Conservation (phyloP, 2,888 invertebrate species). For the Leptogaster cylindrica region DNA sequence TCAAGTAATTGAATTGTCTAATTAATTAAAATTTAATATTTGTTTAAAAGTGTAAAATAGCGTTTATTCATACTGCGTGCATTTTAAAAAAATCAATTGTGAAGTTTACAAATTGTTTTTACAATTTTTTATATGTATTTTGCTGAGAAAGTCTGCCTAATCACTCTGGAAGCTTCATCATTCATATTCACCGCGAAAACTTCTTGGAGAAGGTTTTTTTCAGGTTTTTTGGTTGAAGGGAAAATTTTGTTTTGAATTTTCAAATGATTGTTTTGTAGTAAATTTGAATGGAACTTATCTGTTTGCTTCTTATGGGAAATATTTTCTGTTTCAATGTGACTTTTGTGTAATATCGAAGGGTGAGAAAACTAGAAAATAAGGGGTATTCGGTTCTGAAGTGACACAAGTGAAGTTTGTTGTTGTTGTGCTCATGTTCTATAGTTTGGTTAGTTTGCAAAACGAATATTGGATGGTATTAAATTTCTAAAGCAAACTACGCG, state of each 20-base stretch:
- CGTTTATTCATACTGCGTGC: too few species aligned
- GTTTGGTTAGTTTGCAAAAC: conserved; percentile 31
- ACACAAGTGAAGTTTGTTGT: conserved; percentile 39
- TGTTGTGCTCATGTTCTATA: conserved; percentile 19
- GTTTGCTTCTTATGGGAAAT: background rate
- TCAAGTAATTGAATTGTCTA: too few species aligned
- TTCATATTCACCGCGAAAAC: background rate
- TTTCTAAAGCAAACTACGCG: too few species aligned
- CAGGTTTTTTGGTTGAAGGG: conserved; percentile 28
- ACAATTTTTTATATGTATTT: too few species aligned
- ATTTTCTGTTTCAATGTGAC: conserved; percentile 16
- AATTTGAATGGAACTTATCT: conserved; percentile 14
- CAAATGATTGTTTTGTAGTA: background rate
- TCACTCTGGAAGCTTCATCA: background rate
- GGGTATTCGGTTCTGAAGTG: conserved; percentile 11
- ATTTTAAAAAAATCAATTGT: too few species aligned
- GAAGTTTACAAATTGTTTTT: too few species aligned
- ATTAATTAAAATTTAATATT: too few species aligned
- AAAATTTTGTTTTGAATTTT: conserved; percentile 37
- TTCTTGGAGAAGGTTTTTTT: conserved; percentile 27
- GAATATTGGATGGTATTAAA: background rate
- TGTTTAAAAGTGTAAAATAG: background rate
- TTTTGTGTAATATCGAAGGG: conserved; percentile 15
- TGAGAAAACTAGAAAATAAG: conserved; percentile 7
- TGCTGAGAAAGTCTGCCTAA: too few species aligned